Evolutionary conservation across 2,888 invertebrate genomes (phyloP).

Genomic region (Ectobius pallidus): DNA sequence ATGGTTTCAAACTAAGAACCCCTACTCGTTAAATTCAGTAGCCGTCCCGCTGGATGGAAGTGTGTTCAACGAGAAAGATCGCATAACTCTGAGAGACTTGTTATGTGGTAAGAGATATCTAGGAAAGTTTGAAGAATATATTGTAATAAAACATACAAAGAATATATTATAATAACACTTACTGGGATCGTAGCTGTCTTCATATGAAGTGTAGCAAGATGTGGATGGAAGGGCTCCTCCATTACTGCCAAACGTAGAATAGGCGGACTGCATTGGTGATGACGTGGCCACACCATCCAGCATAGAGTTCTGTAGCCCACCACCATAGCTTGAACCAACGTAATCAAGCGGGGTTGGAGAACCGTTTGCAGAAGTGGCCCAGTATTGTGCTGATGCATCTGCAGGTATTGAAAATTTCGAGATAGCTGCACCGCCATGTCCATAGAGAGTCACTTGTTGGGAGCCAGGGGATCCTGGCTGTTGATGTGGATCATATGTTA

Average conservation of each 20-base stretch:
- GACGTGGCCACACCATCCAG: constrained; percentile 34
- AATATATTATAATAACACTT: no score
- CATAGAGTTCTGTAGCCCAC: constrained; percentile 42
- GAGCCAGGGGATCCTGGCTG: constrained; percentile 13
- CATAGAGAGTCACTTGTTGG: constrained; percentile 65
- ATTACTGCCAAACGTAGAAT: constrained; percentile 51
- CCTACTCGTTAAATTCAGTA: no score
- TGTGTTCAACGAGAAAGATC: no score
- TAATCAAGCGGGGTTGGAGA: constrained; percentile 49
- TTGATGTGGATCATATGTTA: constrained; percentile 25
- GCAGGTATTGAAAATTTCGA: constrained; percentile 35
- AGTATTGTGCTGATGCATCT: constrained; percentile 37
- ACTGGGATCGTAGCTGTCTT: constrained; percentile 58
- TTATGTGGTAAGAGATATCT: no score
- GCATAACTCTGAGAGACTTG: no score
- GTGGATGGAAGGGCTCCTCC: constrained; percentile 52
- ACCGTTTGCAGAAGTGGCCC: constrained; percentile 43
- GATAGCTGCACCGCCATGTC: constrained; percentile 57
- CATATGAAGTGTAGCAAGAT: constrained; percentile 52
- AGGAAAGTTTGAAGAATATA: no score
- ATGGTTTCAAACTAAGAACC: no score
- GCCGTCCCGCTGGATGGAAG: no score
- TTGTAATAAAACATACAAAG: no score
- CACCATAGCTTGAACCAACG: constrained; percentile 50
- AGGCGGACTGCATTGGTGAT: constrained; percentile 45